These are phyloP conservation scores for Bombus pyrosoma DNA, from an alignment of 1,140 invertebrate species.

Conservation along the genomic window DNA sequence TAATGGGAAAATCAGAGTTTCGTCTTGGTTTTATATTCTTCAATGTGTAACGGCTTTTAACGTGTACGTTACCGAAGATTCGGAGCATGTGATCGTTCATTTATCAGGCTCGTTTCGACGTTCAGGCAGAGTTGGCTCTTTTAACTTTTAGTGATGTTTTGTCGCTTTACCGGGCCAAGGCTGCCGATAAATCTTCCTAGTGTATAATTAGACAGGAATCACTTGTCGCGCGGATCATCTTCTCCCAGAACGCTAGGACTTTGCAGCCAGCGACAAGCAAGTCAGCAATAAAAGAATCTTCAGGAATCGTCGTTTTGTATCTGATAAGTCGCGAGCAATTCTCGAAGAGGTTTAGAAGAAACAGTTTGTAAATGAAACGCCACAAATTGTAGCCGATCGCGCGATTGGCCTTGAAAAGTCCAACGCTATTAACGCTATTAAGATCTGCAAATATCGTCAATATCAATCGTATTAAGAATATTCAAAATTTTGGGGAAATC, in stretches of 20 bases:
- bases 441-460: not conserved
- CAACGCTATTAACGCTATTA: not conserved
- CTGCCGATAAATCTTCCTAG: conserved; percentile 2
- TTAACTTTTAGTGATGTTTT: conserved; percentile 20
- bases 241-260: not conserved
- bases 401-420: not conserved
- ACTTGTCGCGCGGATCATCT: conserved; percentile 11
- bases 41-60: not conserved
- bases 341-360: too few relatives aligned
- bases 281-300: not conserved
- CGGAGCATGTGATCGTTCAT: conserved; percentile 1
- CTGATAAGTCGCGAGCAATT: not conserved
- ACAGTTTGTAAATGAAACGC: not conserved
- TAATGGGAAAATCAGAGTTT: not conserved
- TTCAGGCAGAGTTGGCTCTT: conserved; percentile 15
- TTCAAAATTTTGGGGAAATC: too few relatives aligned
- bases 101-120: not conserved
- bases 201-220: conserved; percentile 24
- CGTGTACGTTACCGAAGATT: not conserved
- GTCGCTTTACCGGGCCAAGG: conserved; percentile 24
- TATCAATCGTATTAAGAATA: too few relatives aligned
- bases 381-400: not conserved
- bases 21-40: not conserved
- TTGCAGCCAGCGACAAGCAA: not conserved
- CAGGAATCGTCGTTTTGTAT: not conserved